Conservation (phyloP, 2,797 vertebrate species). For the Poecilia gillii region DNA sequence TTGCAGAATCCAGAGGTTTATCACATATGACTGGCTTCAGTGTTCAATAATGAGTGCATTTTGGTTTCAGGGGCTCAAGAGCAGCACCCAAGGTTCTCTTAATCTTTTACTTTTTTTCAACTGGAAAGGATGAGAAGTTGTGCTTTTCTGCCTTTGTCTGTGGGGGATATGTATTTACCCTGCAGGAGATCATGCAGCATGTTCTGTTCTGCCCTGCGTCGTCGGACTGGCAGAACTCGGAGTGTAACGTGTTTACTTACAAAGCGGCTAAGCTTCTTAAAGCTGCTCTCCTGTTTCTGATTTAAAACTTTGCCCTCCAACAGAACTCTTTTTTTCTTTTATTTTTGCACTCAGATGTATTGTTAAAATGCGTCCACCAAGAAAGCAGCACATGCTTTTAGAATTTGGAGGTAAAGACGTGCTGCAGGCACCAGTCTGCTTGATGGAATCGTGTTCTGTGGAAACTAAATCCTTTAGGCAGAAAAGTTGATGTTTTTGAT, state of each 20-base stretch:
- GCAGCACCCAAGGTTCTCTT: slow-evolving; percentile 12
- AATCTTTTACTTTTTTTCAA: slow-evolving; percentile 18
- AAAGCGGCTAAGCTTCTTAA: slow-evolving; percentile 56
- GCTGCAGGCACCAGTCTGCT: slow-evolving; percentile 16
- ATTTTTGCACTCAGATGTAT: slow-evolving; percentile 20
- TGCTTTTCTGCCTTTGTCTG: slow-evolving; percentile 13
- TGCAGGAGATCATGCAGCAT: slow-evolving; percentile 38
- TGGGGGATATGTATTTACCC: slow-evolving; percentile 24
- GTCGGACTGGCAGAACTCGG: slow-evolving; percentile 10
- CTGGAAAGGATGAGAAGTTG: slow-evolving; percentile 26
- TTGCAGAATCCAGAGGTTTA: neutral
- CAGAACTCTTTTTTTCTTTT: slow-evolving; percentile 9
- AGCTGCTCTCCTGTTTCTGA: slow-evolving; percentile 52
- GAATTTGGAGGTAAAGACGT: slow-evolving; percentile 33
- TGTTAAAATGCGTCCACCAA: slow-evolving; percentile 38
- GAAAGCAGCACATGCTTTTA: slow-evolving; percentile 39
- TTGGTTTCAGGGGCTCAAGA: neutral
- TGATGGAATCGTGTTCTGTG: neutral
- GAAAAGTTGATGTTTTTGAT: neutral
- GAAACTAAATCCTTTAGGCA: slow-evolving; percentile 5
- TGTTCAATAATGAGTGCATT: neutral
- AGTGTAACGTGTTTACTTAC: slow-evolving; percentile 62
- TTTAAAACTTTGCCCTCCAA: slow-evolving; percentile 47
- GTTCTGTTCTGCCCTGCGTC: slow-evolving; percentile 32
- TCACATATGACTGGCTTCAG: neutral